Conservation (phyloP, 2,113 vertebrate genomes). For the Chamaea fasciata region DNA sequence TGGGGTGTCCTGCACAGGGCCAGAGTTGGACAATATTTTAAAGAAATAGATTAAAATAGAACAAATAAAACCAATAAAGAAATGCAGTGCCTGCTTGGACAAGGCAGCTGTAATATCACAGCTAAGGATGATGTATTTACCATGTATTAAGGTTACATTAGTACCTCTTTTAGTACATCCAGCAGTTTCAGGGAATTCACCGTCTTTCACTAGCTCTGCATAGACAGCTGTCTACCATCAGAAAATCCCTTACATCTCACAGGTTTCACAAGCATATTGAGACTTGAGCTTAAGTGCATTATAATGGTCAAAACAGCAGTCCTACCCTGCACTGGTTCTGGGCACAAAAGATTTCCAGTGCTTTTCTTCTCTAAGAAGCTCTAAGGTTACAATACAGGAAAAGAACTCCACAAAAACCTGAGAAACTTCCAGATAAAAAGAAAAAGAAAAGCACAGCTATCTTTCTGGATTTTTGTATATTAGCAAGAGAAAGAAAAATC, state of each 20-base stretch:
- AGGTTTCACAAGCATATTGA: neutral
- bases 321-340: neutral
- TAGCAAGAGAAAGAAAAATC: neutral
- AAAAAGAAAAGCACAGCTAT: neutral
- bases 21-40: neutral
- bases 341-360: neutral
- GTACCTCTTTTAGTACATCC: neutral
- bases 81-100: rapidly evolving
- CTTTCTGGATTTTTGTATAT: neutral
- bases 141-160: neutral
- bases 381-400: neutral
- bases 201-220: neutral
- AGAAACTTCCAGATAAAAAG: neutral
- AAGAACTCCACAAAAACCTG: neutral
- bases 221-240: neutral
- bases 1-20: neutral
- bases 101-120: neutral
- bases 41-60: neutral
- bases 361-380: neutral
- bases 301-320: neutral
- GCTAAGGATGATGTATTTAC: neutral
- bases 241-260: neutral
- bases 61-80: neutral
- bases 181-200: neutral
- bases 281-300: neutral